A percentile compares a stretch with the other conserved stretches of the same genome.
phyloP scores from a whole-genome alignment of 2,797 vertebrate genomes.

The Rhabdophis nuchalis region DNA sequence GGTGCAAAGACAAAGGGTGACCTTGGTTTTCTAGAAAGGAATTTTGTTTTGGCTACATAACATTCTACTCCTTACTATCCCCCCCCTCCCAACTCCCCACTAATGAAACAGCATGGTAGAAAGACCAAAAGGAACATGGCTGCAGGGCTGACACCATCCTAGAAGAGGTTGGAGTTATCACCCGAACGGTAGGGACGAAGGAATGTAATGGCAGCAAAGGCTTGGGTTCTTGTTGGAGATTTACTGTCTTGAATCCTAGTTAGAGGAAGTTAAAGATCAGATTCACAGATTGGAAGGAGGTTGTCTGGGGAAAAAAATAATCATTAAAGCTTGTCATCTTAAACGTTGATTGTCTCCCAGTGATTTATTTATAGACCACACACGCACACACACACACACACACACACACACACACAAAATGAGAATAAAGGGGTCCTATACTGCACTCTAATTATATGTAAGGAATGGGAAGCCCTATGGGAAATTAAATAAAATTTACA shows the following conservation, averaged over 20 bases:
- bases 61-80: too few species aligned
- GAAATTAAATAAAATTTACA: constrained; percentile 99
- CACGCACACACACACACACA: constrained; percentile 80
- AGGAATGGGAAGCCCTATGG: constrained; percentile 89
- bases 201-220: constrained; percentile 75
- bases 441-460: constrained; percentile 98
- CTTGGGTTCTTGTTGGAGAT: constrained; percentile 72
- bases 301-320: constrained; percentile 80
- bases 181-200: not conserved
- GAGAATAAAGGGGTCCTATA: constrained; percentile 73
- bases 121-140: too few species aligned
- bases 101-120: too few species aligned
- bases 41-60: too few species aligned
- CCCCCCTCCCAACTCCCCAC: too few species aligned
- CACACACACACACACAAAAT: constrained; percentile 68
- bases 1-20: too few species aligned
- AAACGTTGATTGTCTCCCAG: constrained; percentile 92
- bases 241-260: constrained; percentile 80
- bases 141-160: too few species aligned
- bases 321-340: constrained; percentile 90
- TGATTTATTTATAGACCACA: constrained; percentile 92
- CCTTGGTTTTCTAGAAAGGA: too few species aligned
- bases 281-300: constrained; percentile 75
- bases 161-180: too few species aligned
- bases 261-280: constrained; percentile 91